These are phyloP conservation scores for Thecophora atra DNA, from an alignment of 2,888 invertebrate species.

Conservation along the genomic window DNA sequence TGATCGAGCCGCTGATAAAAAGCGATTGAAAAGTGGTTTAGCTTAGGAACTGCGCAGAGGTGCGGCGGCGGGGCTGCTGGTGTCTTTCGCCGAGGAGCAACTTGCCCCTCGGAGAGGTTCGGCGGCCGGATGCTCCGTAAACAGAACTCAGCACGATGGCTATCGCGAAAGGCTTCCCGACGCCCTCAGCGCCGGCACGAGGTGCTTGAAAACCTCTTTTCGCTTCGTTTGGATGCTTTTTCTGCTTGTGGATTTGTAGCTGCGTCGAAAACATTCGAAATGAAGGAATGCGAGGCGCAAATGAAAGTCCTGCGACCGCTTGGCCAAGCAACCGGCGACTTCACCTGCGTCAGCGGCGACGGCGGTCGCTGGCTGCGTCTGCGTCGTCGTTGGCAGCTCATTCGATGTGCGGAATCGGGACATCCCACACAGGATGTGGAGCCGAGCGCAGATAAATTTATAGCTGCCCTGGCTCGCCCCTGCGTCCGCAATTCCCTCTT, in stretches of 20 bases:
- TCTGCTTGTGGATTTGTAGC: no score
- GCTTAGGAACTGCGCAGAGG: neutral
- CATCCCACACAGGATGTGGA: slow-evolving; percentile 36
- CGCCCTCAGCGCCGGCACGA: neutral
- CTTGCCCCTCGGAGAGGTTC: neutral
- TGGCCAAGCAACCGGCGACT: neutral
- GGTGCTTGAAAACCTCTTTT: slow-evolving; percentile 11
- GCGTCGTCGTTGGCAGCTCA: slow-evolving; percentile 35
- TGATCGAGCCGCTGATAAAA: slow-evolving; percentile 49
- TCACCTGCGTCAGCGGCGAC: neutral
- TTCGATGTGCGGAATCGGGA: slow-evolving; percentile 36
- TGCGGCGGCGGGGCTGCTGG: neutral
- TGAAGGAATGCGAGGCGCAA: neutral
- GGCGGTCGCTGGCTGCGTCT: neutral
- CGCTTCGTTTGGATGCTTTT: slow-evolving; percentile 17
- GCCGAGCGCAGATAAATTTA: slow-evolving; percentile 31
- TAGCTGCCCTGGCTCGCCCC: neutral
- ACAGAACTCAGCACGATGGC: slow-evolving; percentile 13
- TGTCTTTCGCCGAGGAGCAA: neutral
- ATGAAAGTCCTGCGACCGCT: neutral
- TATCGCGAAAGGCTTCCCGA: neutral
- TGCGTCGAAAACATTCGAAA: neutral
- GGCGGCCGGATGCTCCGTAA: no score
- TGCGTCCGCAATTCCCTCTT: slow-evolving; percentile 32
- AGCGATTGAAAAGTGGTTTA: neutral